These are phyloP conservation scores for Anguilla pacifica DNA, from an alignment of 2,797 vertebrate species.

Conservation along the genomic window DNA sequence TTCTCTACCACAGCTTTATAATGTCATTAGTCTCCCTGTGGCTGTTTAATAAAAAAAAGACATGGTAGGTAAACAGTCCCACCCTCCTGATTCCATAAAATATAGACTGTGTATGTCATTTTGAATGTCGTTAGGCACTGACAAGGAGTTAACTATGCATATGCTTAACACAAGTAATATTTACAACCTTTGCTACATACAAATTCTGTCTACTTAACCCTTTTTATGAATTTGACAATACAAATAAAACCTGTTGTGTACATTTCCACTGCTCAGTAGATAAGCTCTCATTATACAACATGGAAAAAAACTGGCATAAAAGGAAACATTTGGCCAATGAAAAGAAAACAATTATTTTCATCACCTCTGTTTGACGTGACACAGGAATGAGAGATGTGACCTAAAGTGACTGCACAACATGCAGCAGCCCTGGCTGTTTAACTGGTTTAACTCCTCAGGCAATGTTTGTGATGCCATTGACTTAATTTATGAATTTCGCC, in stretches of 20 bases:
- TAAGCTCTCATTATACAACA: neutral
- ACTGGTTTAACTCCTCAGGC: neutral
- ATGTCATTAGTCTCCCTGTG: neutral
- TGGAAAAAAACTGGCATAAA: neutral
- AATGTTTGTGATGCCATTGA: constrained; percentile 16
- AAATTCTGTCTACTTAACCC: neutral
- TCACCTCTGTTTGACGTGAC: neutral
- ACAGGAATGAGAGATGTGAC: neutral
- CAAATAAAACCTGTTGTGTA: neutral
- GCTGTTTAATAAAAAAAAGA: neutral
- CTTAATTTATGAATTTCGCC: constrained; percentile 18
- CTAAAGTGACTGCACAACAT: neutral
- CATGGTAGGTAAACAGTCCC: neutral
- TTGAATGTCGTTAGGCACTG: neutral
- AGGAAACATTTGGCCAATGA: neutral
- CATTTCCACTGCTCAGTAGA: neutral
- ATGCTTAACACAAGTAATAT: neutral
- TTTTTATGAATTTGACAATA: neutral
- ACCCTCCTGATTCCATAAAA: neutral
- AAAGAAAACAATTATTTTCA: neutral
- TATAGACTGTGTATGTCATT: neutral
- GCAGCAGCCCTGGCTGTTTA: neutral
- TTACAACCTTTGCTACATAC: neutral
- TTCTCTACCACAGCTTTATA: neutral
- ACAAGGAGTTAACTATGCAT: neutral